Evolutionary conservation across 2,113 vertebrate species (phyloP).

Genomic region (Macaca nemestrina): DNA sequence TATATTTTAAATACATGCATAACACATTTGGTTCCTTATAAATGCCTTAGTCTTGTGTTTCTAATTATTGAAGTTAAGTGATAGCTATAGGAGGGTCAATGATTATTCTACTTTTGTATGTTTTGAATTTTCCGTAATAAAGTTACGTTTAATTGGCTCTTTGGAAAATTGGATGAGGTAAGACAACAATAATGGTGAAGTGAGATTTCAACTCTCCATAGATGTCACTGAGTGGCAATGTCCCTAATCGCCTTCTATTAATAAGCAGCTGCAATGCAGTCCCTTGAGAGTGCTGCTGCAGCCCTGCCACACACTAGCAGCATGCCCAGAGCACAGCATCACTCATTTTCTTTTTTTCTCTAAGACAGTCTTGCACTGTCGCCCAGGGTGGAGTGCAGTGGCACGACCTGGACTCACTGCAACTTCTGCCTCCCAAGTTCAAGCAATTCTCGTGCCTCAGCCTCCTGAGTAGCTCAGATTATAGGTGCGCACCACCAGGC

Average conservation of each 20-base stretch:
- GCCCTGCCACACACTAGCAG: no score
- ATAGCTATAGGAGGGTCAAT: neutral
- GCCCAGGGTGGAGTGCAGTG: no score
- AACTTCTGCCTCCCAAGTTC: no score
- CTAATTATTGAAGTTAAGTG: neutral
- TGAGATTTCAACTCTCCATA: neutral
- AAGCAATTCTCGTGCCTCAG: no score
- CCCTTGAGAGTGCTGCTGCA: neutral
- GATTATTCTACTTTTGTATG: neutral
- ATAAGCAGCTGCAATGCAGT: neutral
- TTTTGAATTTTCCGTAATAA: neutral
- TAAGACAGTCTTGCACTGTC: no score
- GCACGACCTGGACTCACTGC: no score
- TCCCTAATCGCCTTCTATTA: neutral
- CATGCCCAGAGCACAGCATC: accelerated
- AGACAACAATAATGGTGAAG: neutral
- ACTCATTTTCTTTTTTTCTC: no score
- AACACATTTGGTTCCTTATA: neutral
- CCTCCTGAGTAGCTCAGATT: no score
- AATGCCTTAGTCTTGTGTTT: neutral
- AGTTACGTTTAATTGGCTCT: neutral
- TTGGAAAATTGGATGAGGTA: neutral
- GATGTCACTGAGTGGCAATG: neutral
- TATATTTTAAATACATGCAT: no score
- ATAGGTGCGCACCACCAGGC: no score